Percentiles rank a stretch among this genome's conserved stretches.
Conservation (phyloP, 2,113 vertebrate genomes). For the Gobio gobio region DNA sequence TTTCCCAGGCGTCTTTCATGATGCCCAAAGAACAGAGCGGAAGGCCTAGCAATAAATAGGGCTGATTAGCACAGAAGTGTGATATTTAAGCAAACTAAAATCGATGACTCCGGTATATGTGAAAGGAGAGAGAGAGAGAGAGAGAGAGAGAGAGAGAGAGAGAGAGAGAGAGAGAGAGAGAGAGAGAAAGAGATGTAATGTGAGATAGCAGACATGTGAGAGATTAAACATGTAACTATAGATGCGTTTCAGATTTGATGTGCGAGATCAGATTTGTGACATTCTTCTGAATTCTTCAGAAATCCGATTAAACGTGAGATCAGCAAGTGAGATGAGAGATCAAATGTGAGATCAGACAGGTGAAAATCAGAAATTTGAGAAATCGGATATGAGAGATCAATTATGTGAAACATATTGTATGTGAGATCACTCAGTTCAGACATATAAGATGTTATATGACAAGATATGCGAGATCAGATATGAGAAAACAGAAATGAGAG, state of each 20-base stretch:
- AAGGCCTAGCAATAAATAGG: conserved; percentile 63
- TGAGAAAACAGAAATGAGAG: neutral
- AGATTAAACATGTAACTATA: no score
- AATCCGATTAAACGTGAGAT: neutral
- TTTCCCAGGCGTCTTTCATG: conserved; percentile 83
- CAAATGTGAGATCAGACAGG: neutral
- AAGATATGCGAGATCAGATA: neutral
- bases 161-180: no score
- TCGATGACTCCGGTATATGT: neutral
- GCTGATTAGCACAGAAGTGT: neutral
- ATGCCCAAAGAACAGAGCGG: conserved; percentile 79
- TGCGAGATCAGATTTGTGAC: neutral
- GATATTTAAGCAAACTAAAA: neutral
- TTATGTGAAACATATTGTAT: no score
- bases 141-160: neutral
- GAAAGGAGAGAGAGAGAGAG: neutral
- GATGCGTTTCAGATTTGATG: neutral
- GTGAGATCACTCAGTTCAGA: neutral
- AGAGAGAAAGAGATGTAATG: neutral
- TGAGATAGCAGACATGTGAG: neutral
- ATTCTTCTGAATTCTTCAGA: neutral
- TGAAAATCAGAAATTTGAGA: no score
- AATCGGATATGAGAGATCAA: no score
- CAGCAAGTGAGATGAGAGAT: neutral
- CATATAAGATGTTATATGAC: neutral